Evolutionary conservation across 2,888 invertebrate species (phyloP).

Genomic region (Dryocosmus kuriphilus): DNA sequence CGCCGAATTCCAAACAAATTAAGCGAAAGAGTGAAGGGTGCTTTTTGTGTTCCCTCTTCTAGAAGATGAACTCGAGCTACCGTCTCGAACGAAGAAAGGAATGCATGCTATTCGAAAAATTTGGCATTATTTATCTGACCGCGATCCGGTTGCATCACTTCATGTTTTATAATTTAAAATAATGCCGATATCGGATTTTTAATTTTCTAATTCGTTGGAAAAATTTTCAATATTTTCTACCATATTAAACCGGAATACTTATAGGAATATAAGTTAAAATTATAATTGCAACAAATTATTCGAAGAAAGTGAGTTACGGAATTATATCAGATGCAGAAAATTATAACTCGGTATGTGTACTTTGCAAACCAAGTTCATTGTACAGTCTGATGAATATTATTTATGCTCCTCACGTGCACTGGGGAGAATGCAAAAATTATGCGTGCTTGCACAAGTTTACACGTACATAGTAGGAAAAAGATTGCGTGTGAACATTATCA

Average conservation of each 20-base stretch:
- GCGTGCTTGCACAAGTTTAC: slow-evolving; percentile 17
- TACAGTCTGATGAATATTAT: neutral
- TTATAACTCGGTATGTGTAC: neutral
- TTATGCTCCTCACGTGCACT: neutral
- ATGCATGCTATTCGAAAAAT: slow-evolving; percentile 21
- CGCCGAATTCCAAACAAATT: slow-evolving; percentile 9
- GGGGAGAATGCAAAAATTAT: slow-evolving; percentile 11
- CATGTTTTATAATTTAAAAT: slow-evolving; percentile 11
- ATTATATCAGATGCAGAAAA: neutral
- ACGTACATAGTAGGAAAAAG: slow-evolving; percentile 8
- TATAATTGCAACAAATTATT: neutral
- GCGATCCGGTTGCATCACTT: slow-evolving; percentile 2
- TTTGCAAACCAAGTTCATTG: slow-evolving; percentile 8
- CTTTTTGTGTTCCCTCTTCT: slow-evolving; percentile 6
- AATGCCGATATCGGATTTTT: neutral
- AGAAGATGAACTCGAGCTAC: slow-evolving; percentile 5
- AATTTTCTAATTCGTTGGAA: neutral
- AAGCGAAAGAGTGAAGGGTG: neutral
- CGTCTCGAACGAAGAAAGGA: slow-evolving; percentile 17
- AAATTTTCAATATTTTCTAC: neutral
- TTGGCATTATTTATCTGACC: slow-evolving; percentile 14
- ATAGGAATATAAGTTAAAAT: neutral
- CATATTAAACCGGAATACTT: neutral
- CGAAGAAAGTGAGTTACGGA: neutral
- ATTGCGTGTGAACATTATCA: slow-evolving; percentile 32